Conservation (phyloP, 2,797 vertebrate species). For the Parotocinclus haroldoi region DNA sequence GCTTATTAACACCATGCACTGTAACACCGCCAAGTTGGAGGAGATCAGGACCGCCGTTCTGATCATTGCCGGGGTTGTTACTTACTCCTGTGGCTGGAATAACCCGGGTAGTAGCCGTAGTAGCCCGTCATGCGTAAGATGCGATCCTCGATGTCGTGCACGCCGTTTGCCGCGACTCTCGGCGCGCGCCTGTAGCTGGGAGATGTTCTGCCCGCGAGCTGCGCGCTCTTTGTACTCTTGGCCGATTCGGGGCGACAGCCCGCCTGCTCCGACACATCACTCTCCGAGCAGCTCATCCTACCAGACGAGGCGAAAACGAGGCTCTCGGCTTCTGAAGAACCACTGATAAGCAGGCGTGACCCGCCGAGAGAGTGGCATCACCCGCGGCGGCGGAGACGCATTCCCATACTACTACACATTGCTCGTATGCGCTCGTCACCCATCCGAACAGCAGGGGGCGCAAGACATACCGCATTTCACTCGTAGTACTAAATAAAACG, state of each 20-base stretch:
- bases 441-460: conserved; percentile 67
- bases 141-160: conserved; percentile 94
- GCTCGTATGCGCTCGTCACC: conserved; percentile 47
- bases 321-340: conserved; percentile 39
- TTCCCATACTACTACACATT: conserved; percentile 62
- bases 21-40: conserved; percentile 1
- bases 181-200: conserved; percentile 60
- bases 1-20: conserved; percentile 2
- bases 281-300: conserved; percentile 64
- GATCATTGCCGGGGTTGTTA: conserved; percentile 19
- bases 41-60: background rate
- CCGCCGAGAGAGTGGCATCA: conserved; percentile 54
- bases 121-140: conserved; percentile 97
- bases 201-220: conserved; percentile 65
- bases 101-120: conserved; percentile 96
- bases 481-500: background rate
- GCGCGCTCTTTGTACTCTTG: conserved; percentile 66
- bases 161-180: conserved; percentile 88
- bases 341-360: conserved; percentile 54
- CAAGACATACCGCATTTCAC: conserved; percentile 18
- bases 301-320: conserved; percentile 45
- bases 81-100: conserved; percentile 97
- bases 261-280: conserved; percentile 56
- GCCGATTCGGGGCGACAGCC: conserved; percentile 53
- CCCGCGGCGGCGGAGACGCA: conserved; percentile 56